A percentile compares a stretch with the other conserved stretches of the same genome.
Conservation (phyloP, 2,113 vertebrate genomes). For the Xenopus laevis region DNA sequence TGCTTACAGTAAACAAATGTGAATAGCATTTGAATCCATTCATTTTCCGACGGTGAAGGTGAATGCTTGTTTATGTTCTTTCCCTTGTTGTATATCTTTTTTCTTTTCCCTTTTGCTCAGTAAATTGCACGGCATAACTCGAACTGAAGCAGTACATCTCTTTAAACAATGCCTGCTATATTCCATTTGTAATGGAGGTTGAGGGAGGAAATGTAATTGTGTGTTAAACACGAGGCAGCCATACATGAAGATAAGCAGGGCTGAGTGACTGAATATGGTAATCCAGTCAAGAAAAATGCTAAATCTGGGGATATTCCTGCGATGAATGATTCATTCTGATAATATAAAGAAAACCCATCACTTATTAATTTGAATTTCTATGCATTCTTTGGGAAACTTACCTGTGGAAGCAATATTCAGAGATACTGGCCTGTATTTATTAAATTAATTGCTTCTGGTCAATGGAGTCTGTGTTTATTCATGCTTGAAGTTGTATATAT, state of each 20-base stretch:
- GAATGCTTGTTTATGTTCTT: slow-evolving; percentile 48
- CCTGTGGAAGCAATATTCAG: slow-evolving; percentile 7
- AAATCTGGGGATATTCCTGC: slow-evolving; percentile 53
- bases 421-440: slow-evolving; percentile 7
- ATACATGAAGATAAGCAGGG: slow-evolving; percentile 66
- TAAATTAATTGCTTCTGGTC: slow-evolving; percentile 14
- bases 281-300: slow-evolving; percentile 48
- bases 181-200: slow-evolving; percentile 71
- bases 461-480: slow-evolving; percentile 5
- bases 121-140: slow-evolving; percentile 64
- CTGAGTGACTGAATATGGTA: slow-evolving; percentile 60
- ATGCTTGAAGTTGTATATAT: background rate
- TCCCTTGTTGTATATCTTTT: slow-evolving; percentile 57
- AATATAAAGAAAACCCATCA: slow-evolving; percentile 28
- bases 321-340: slow-evolving; percentile 55
- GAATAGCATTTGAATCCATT: slow-evolving; percentile 36
- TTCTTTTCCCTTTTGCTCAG: slow-evolving; percentile 52
- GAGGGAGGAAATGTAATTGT: slow-evolving; percentile 71
- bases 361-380: slow-evolving; percentile 44
- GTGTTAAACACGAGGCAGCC: slow-evolving; percentile 60
- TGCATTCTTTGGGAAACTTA: slow-evolving; percentile 10
- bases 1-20: slow-evolving; percentile 47
- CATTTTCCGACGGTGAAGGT: slow-evolving; percentile 8
- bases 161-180: slow-evolving; percentile 69
- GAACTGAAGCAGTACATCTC: slow-evolving; percentile 70